phyloP scores from a whole-genome alignment of 2,797 vertebrate species.

The Fistularia commersonii region DNA sequence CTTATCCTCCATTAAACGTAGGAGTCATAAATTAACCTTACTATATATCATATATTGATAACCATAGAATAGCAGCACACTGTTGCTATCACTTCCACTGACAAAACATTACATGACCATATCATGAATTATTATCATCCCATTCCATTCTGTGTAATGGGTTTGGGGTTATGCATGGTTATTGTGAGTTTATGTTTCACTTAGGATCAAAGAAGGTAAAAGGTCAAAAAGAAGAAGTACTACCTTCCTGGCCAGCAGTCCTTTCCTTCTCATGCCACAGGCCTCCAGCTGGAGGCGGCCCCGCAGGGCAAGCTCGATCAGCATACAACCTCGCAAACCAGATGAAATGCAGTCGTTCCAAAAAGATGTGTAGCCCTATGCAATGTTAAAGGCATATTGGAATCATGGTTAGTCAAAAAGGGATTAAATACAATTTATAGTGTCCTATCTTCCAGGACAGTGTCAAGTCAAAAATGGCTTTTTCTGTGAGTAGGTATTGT shows the following conservation, averaged over 20 bases:
- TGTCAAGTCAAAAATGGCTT: too few species aligned
- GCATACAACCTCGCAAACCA: constrained; percentile 92
- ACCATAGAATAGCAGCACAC: too few species aligned
- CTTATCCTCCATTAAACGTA: too few species aligned
- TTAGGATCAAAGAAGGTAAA: background rate
- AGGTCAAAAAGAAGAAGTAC: background rate
- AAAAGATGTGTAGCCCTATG: constrained; percentile 95
- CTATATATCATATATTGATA: too few species aligned
- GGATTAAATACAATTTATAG: background rate
- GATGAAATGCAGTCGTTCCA: constrained; percentile 99
- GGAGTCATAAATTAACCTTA: too few species aligned
- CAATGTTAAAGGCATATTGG: constrained; percentile 30
- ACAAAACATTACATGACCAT: too few species aligned
- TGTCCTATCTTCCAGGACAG: background rate
- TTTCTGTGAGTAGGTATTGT: too few species aligned
- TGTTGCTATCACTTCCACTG: too few species aligned
- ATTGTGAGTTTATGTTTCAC: too few species aligned
- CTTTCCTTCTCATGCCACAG: constrained; percentile 93
- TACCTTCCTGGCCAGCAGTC: constrained; percentile 92
- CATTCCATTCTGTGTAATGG: too few species aligned
- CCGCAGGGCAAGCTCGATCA: constrained; percentile 90
- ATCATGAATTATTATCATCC: too few species aligned
- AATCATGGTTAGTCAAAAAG: background rate
- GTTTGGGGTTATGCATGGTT: too few species aligned
- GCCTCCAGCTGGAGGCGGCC: constrained; percentile 91